phyloP scores from a whole-genome alignment of 1,140 invertebrate species.

The Melitaea cinxia region DNA sequence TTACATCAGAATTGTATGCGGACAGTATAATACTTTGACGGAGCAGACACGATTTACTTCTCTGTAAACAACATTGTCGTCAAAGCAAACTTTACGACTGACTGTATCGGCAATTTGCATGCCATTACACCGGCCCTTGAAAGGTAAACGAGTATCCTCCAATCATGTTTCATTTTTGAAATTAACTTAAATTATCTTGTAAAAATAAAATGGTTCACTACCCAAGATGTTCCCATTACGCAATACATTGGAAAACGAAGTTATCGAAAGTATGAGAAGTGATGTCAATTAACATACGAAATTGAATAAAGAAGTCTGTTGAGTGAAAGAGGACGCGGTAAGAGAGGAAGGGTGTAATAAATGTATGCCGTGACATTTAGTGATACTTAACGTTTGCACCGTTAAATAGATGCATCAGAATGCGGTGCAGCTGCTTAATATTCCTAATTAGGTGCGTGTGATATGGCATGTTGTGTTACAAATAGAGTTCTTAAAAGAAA shows the following conservation, averaged over 20 bases:
- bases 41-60: constrained; percentile 45
- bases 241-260: constrained; percentile 38
- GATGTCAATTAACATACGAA: constrained; percentile 60
- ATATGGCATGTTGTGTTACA: constrained; percentile 41
- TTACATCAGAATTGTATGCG: constrained; percentile 35
- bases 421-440: constrained; percentile 59
- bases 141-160: constrained; percentile 7
- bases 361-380: constrained; percentile 69
- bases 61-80: constrained; percentile 50
- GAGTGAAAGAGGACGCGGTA: constrained; percentile 47
- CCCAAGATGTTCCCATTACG: constrained; percentile 35
- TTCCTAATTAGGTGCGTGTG: constrained; percentile 53
- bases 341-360: constrained; percentile 55
- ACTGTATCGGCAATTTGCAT: constrained; percentile 40
- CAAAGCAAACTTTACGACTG: constrained; percentile 43
- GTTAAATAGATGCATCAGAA: constrained; percentile 63
- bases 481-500: constrained; percentile 9
- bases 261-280: constrained; percentile 64
- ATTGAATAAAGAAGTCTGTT: constrained; percentile 56
- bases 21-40: constrained; percentile 45
- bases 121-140: constrained; percentile 19
- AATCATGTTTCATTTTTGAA: constrained; percentile 20
- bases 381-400: constrained; percentile 58
- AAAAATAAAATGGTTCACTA: constrained; percentile 4
- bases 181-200: background rate